phyloP scores from a whole-genome alignment of 2,113 vertebrate genomes.

The Zingel zingel region DNA sequence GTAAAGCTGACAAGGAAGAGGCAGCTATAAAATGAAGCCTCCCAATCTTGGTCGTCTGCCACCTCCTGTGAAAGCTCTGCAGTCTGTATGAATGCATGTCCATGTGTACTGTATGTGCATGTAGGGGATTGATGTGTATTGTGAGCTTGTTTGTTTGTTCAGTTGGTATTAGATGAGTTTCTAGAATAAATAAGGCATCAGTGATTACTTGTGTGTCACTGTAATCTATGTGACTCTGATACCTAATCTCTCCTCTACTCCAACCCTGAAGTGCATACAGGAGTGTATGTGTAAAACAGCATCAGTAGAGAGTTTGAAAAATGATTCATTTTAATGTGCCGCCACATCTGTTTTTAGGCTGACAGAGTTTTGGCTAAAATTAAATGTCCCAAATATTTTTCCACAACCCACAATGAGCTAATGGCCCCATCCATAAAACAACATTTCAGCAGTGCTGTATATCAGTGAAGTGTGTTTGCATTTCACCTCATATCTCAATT shows the following conservation, averaged over 20 bases:
- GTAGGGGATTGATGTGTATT: slow-evolving; percentile 56
- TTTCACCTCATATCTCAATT: slow-evolving; percentile 40
- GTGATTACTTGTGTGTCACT: slow-evolving; percentile 73
- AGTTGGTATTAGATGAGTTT: slow-evolving; percentile 59
- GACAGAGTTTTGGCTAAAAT: slow-evolving; percentile 67
- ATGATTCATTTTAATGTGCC: slow-evolving; percentile 68
- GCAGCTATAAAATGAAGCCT: slow-evolving; percentile 82
- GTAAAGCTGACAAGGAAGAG: slow-evolving; percentile 83
- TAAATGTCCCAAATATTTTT: slow-evolving; percentile 63
- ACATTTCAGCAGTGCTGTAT: slow-evolving; percentile 25
- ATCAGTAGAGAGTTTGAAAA: slow-evolving; percentile 35
- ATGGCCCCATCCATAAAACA: slow-evolving; percentile 39
- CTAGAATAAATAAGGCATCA: slow-evolving; percentile 60
- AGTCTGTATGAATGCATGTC: slow-evolving; percentile 55
- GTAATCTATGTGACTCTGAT: slow-evolving; percentile 71
- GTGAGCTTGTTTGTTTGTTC: slow-evolving; percentile 62
- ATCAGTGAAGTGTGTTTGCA: slow-evolving; percentile 46
- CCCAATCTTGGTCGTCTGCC: slow-evolving; percentile 74
- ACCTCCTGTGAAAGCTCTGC: slow-evolving; percentile 71
- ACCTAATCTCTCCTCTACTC: slow-evolving; percentile 69
- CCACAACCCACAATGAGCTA: slow-evolving; percentile 37
- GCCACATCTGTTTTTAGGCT: slow-evolving; percentile 78
- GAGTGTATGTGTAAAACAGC: slow-evolving; percentile 79
- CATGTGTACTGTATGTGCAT: slow-evolving; percentile 54
- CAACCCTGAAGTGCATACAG: slow-evolving; percentile 53